These are phyloP conservation scores for Argentina silus DNA, from an alignment of 2,797 vertebrate genomes.

Conservation along the genomic window DNA sequence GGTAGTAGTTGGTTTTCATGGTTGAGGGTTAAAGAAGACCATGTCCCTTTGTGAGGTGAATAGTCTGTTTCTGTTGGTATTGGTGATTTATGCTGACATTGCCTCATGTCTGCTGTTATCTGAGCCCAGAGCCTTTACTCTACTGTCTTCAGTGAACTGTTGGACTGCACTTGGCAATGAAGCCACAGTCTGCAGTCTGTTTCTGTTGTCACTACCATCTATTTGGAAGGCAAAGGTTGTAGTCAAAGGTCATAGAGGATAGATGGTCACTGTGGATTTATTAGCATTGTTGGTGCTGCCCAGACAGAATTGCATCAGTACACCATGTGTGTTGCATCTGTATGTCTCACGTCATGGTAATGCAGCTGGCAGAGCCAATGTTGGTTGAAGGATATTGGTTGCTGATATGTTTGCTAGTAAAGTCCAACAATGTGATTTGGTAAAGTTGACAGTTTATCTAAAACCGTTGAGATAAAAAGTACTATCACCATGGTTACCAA, in stretches of 20 bases:
- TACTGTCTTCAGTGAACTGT: neutral
- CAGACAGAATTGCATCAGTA: conserved; percentile 8
- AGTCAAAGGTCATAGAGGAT: conserved; percentile 35
- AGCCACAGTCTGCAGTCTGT: neutral
- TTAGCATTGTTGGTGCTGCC: neutral
- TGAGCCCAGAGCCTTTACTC: neutral
- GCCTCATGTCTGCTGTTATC: neutral
- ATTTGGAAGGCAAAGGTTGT: conserved; percentile 23
- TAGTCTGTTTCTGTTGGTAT: neutral
- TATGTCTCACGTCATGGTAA: neutral
- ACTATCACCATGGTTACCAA: neutral
- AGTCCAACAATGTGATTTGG: neutral
- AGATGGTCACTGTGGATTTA: neutral
- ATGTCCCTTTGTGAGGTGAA: neutral
- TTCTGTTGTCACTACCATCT: neutral
- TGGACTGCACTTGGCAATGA: neutral
- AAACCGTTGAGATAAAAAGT: neutral
- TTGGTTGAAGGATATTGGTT: neutral
- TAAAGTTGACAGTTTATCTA: neutral
- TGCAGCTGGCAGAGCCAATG: neutral
- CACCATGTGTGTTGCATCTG: neutral
- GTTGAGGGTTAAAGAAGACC: too few species aligned
- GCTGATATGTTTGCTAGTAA: neutral
- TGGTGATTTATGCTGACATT: neutral
- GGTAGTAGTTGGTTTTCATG: too few species aligned